Base-by-base conservation (phyloP, 2,888 invertebrate species). In the Lithodes maja region DNA sequence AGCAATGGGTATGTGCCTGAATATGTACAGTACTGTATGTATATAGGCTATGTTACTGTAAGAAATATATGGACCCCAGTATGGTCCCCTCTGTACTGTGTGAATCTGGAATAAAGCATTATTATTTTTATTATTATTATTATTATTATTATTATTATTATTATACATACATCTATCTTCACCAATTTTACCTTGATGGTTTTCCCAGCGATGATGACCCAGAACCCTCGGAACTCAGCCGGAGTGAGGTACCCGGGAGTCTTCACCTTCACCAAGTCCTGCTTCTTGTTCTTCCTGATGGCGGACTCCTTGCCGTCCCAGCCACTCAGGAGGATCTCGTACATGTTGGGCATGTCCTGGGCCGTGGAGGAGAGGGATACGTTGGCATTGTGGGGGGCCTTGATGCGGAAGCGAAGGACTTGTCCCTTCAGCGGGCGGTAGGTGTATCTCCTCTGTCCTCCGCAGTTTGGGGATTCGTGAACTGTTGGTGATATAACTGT, bases 271-370 rank as follows among this genome's bases (percentile, higher is more conserved):
- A 33, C 33, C n/a, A 85, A 54, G 12, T 85, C 85, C n/a, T 85
- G 75, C 55, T 77, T 77, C 77, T 85, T 85, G 85, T 85, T 75
- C 77, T 61, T 85, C n/a, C 85, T 75, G 9, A 85, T n/a, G 33
- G 55, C 77, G 2, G 85, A 85, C 85, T 85, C 77, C 7, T 49
- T 33, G 1, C 77, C 85, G 2, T 50, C n/a, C 85, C 85, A 85
- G 0, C 85, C 85, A 5, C 54, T 55, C 1, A 85, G 77, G 61
- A 85, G 77, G 61, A 85, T 77, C 85, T 85, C 85, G 77, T 55
- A 78, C 85, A 75, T 74, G 33, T 77, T 74, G 12, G 85, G 85
- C 0, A 15, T 61, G 7, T 85, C 85, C 5, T 2, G 3, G 2
- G 17, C 17, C 3, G 49, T 55, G 9, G 55, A 33, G n/a, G 85